Evolutionary conservation across 1,140 invertebrate genomes (phyloP), one percentile per base, ranked within the genome.

Genomic region (Parasteatoda tepidariorum): DNA sequence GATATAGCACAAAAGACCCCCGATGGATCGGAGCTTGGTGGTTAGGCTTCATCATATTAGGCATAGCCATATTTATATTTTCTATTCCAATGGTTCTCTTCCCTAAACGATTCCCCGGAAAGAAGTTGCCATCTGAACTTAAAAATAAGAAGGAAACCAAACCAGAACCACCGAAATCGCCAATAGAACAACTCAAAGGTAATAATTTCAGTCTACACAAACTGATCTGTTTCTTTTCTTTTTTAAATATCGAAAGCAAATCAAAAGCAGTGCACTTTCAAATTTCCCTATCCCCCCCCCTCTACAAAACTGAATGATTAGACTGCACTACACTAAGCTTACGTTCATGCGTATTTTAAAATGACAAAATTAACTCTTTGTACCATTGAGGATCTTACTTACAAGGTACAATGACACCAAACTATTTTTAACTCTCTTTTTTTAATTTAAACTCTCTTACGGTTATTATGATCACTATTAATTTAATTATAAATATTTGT

Each of bases 1-100:
- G 75, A 28, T 84, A 90, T 26, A 85, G 84, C 24, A 70, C 85
- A 0, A 86, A 88, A 22, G 89, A 89, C 85, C 89, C 90, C 0
- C 85, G 88, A n/a, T 91, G 88, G 89, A 87, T 90, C 3, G 89
- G 90, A 68, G 89, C 88, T 0, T 90, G 89, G 89, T 90, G 95
- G 95, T 28, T 95, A 13, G 87, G 87, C 15, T 87, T 86, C 66
- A 55, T 87, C 5, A 73, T 87, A 6, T 28, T 87, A 7, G 87
- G 87, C 30, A 31, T 85, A 15, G 28, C 70, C 7, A 81, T 87
- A 6, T 70, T 85, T 15, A 67, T 87, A 22, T 84, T 83, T 5
- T 71, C 87, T 0, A 34, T 87, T 5, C 87, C 87, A 13, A 85
- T 87, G 84, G 78, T 87, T 18, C 41, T 87, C 9, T 87, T 87